Evolutionary conservation across 2,797 vertebrate species (phyloP).

Genomic region (Trichosurus vulpecula): DNA sequence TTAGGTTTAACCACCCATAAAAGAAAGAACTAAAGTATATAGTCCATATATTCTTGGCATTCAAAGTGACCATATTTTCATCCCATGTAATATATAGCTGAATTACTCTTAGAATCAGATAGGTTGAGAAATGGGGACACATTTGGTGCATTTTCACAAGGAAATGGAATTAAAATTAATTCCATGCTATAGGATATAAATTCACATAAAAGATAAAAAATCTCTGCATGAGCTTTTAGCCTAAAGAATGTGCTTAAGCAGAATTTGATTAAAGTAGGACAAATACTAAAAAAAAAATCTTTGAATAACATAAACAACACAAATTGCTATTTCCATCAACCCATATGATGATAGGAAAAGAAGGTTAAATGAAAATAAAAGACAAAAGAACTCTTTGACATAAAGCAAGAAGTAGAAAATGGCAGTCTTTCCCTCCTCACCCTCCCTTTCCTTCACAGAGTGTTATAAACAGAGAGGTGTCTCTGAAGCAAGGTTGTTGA

Average conservation of each 20-base stretch:
- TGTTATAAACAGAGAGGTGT: conserved; percentile 38
- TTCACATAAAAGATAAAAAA: conserved; percentile 43
- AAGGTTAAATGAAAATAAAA: conserved; percentile 55
- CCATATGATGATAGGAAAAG: conserved; percentile 50
- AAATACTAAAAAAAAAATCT: conserved; percentile 50
- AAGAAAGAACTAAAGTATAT: neutral
- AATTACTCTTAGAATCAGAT: neutral
- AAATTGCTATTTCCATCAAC: conserved; percentile 34
- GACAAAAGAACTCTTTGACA: conserved; percentile 57
- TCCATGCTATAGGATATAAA: neutral
- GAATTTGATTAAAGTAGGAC: conserved; percentile 59
- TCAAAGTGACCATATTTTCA: conserved; percentile 41
- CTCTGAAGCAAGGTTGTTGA: conserved; percentile 53
- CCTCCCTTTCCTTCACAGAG: neutral
- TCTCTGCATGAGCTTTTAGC: conserved; percentile 48
- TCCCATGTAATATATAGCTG: neutral
- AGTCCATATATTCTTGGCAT: neutral
- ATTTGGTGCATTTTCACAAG: neutral
- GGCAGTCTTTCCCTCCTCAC: neutral
- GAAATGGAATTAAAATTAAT: conserved; percentile 40
- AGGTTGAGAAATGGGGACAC: neutral
- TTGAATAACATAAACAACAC: conserved; percentile 37
- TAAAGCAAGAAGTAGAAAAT: conserved; percentile 56
- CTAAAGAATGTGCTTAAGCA: conserved; percentile 40
- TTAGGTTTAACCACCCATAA: neutral